Evolutionary conservation across 2,888 invertebrate genomes (phyloP).

Genomic region (Meteorus cinctellus): DNA sequence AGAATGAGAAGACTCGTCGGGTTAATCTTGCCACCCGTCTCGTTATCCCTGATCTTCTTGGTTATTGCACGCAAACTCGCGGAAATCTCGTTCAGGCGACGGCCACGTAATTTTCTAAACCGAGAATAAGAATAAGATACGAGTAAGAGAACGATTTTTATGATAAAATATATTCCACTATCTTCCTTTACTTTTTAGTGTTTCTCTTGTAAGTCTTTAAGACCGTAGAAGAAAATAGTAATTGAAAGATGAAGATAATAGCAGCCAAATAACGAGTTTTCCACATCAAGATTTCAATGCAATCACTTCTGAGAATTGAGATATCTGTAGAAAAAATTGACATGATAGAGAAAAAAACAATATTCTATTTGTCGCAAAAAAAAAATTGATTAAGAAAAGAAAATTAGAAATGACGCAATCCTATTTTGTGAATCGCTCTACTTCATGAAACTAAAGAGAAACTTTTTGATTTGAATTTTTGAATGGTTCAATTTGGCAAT

Average conservation of each 20-base stretch:
- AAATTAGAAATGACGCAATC: not conserved
- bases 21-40: constrained; percentile 52
- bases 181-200: not conserved
- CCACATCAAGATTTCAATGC: not conserved
- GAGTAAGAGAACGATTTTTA: constrained; percentile 15
- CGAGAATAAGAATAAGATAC: constrained; percentile 39
- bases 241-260: constrained; percentile 30
- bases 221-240: constrained; percentile 1
- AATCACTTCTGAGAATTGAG: not conserved
- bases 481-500: not conserved
- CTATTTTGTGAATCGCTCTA: not conserved
- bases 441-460: not conserved
- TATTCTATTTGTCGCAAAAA: not conserved
- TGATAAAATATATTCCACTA: constrained; percentile 13
- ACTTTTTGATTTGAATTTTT: not conserved
- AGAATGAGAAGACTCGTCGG: constrained; percentile 40
- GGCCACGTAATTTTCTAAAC: constrained; percentile 42
- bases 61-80: constrained; percentile 43
- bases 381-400: not conserved
- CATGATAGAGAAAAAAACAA: not conserved
- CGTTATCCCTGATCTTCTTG: constrained; percentile 51
- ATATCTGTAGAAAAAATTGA: constrained; percentile 7
- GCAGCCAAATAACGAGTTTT: not conserved
- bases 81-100: constrained; percentile 32
- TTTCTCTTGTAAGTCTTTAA: constrained; percentile 11